Evolutionary conservation across 37 sponge, comb jelly and placozoan genomes (phyloP).

Genomic region (Chondrosia reniformis): DNA sequence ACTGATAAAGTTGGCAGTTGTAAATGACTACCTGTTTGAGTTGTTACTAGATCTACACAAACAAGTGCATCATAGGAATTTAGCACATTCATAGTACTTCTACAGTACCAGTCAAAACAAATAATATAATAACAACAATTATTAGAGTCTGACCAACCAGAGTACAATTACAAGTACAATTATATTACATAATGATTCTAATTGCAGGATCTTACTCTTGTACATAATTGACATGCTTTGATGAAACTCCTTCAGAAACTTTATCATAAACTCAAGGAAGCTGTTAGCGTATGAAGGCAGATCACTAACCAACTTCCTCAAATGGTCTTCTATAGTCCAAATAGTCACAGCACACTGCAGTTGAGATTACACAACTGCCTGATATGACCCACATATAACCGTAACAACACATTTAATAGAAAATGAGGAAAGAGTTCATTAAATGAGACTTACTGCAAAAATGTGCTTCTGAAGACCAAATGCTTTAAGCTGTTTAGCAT

Average conservation of each 20-base stretch:
- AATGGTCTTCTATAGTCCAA: constrained; percentile 62
- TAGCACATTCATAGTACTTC: too few species aligned
- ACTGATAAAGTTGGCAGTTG: too few species aligned
- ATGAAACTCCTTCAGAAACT: constrained; percentile 51
- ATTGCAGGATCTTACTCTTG: constrained; percentile 44
- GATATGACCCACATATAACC: not conserved
- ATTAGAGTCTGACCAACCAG: too few species aligned
- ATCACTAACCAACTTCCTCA: constrained; percentile 67
- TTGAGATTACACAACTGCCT: not conserved
- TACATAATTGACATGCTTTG: constrained; percentile 45
- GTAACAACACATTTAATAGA: not conserved
- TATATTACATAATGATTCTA: too few species aligned
- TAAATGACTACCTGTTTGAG: too few species aligned
- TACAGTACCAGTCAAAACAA: too few species aligned
- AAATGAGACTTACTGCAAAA: not conserved
- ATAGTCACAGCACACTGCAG: constrained; percentile 77
- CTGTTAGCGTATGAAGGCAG: constrained; percentile 77
- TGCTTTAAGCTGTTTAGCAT: constrained; percentile 24
- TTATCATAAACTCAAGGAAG: constrained; percentile 61
- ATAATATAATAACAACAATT: too few species aligned
- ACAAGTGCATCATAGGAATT: too few species aligned
- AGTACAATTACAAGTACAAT: too few species aligned
- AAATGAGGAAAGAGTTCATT: not conserved
- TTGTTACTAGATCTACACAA: not conserved
- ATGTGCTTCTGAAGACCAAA: not conserved